These are phyloP conservation scores for Yponomeuta cagnagella DNA, from an alignment of 2,888 invertebrate genomes.

Conservation along the genomic window DNA sequence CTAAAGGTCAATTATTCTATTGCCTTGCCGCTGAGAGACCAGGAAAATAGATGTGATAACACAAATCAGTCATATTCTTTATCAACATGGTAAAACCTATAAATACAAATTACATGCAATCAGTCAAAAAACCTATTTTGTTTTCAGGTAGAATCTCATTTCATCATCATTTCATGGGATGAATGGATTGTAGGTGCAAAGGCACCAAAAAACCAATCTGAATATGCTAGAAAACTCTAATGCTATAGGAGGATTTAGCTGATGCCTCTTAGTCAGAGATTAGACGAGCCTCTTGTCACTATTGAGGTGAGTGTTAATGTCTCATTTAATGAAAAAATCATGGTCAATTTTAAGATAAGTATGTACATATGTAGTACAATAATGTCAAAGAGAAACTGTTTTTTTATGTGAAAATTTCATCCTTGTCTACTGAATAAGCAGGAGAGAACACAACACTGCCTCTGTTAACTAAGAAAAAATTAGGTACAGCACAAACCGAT, in stretches of 20 bases:
- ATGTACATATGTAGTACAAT: too few species aligned
- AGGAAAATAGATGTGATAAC: too few species aligned
- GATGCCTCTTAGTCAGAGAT: constrained; percentile 75
- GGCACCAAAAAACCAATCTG: constrained; percentile 52
- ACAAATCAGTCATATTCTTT: neutral
- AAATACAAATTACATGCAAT: neutral
- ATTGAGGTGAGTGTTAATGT: constrained; percentile 63
- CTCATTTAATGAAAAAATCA: constrained; percentile 10
- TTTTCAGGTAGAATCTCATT: constrained; percentile 57
- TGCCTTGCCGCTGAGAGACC: too few species aligned
- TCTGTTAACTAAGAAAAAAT: too few species aligned
- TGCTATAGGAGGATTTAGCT: constrained; percentile 70
- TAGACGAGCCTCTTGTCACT: constrained; percentile 74
- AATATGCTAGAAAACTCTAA: constrained; percentile 72
- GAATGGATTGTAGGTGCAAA: constrained; percentile 58
- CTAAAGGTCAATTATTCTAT: too few species aligned
- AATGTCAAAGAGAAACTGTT: too few species aligned
- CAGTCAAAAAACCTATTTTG: neutral
- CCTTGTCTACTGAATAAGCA: too few species aligned
- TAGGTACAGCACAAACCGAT: too few species aligned
- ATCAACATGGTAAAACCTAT: neutral
- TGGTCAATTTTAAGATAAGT: too few species aligned
- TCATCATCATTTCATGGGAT: constrained; percentile 49
- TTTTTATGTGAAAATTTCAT: too few species aligned
- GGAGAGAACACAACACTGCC: too few species aligned